Base-by-base conservation (phyloP, 2,797 vertebrate species). In the Muscicapa comitata region DNA sequence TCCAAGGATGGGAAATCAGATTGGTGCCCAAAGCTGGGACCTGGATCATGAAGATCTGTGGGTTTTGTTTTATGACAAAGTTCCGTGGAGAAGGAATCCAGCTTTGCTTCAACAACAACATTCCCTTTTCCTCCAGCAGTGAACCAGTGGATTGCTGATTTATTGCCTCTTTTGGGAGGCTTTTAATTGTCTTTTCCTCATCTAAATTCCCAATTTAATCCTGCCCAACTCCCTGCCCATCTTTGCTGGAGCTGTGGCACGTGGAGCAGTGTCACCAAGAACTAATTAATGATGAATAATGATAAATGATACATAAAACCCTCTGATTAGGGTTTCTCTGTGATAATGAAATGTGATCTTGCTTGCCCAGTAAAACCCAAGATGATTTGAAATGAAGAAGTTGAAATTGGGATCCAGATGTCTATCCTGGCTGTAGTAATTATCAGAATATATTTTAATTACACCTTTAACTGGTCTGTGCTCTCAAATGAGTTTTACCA, bases 211-310 rank as follows among this genome's bases (percentile, higher is more conserved):
- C 13, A 8, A 1, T 40, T 38, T 6, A 48, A 33, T 45, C 2
- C 1, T 12, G 21, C 2, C 3, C 31, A 8, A 11, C 11, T 67
- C n/a, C 48, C 58, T 90, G 23, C 45, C 10, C 28, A 9, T 28
- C 33, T 47, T 57, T n/a, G 70, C 63, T 40, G 6, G 16, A 37
- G 71, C 23, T 6, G 42, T 50, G 47, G 40, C 26, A 83, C 79
- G 10, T 65, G 72, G 58, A 58, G 16, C 45, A 40, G 21, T 77
- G 66, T 40, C 65, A 58, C 51, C 65, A 47, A 35, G 58, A 83
- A 71, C 87, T 90, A 83, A 90, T 90, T 71, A 83, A 40, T 47
- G 51, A 58, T 65, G 59, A 77, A 71, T 65, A 53, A 65, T 83
- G 65, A 77, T 90, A 83, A 90, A 77, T 71, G 45, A 53, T 53